These are phyloP conservation scores for Eupithecia vulgata DNA, from an alignment of 2,888 invertebrate genomes.

Conservation along the genomic window DNA sequence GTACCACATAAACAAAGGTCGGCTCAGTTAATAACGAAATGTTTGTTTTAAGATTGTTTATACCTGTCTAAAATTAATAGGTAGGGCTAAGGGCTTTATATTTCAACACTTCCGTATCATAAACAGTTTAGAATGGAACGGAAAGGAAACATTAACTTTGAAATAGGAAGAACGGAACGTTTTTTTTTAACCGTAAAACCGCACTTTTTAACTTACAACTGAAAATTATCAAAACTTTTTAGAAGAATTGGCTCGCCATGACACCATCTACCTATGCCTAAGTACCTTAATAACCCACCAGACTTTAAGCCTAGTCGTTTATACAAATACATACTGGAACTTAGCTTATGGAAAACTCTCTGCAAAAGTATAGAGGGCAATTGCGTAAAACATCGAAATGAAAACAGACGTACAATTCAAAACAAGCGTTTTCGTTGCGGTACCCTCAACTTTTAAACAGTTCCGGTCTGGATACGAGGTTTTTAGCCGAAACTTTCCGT, in stretches of 20 bases:
- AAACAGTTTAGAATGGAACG: conserved; percentile 26
- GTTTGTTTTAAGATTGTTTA: conserved; percentile 40
- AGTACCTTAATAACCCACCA: not conserved
- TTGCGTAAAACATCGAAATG: conserved; percentile 8
- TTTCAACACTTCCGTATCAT: conserved; percentile 39
- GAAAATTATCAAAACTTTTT: not conserved
- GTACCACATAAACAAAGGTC: conserved; percentile 37
- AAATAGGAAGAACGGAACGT: conserved; percentile 4
- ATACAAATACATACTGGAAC: not conserved
- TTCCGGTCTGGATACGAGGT: conserved; percentile 27
- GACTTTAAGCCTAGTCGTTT: not conserved
- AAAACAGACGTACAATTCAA: conserved; percentile 15
- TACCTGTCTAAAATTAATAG: conserved; percentile 34
- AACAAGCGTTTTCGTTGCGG: conserved; percentile 25
- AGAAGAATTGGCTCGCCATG: not conserved
- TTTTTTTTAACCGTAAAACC: not conserved
- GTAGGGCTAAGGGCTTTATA: conserved; percentile 37
- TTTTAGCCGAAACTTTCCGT: conserved; percentile 32
- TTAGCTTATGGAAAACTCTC: not conserved
- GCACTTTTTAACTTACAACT: not conserved
- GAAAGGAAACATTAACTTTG: conserved; percentile 23
- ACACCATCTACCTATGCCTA: not conserved
- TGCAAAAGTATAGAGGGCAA: not conserved
- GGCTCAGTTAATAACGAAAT: conserved; percentile 39
- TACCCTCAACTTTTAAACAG: conserved; percentile 34